A percentile compares a stretch with the other conserved stretches of the same genome.
These are phyloP conservation scores for Xenops minutus DNA, from an alignment of 2,797 vertebrate species.

Conservation along the genomic window DNA sequence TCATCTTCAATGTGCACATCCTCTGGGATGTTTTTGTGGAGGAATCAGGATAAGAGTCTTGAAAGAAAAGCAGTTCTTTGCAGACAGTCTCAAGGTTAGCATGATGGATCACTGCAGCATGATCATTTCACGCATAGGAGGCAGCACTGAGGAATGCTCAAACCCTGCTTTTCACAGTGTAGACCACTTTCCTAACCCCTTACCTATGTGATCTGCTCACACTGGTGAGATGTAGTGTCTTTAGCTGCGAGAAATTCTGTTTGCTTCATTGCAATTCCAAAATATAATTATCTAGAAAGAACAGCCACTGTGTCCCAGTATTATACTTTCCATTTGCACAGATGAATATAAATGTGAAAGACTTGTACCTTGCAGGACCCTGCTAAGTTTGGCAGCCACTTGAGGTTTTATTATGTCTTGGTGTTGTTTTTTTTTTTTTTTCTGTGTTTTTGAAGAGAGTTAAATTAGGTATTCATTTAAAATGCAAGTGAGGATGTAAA, in stretches of 20 bases:
- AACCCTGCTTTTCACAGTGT: background rate
- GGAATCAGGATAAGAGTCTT: background rate
- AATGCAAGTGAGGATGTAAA: background rate
- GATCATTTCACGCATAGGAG: background rate
- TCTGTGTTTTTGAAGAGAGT: background rate
- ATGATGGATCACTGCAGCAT: background rate
- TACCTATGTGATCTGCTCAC: background rate
- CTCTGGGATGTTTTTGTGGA: background rate
- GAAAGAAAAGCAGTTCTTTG: background rate
- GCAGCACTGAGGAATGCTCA: background rate
- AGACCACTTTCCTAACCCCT: background rate
- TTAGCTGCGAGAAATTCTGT: background rate
- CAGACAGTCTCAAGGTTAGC: background rate
- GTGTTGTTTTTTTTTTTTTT: background rate
- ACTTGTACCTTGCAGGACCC: background rate
- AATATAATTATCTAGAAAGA: slow-evolving; percentile 31
- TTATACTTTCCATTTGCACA: slow-evolving; percentile 3
- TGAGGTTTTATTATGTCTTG: background rate
- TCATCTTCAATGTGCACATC: background rate
- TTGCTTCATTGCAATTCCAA: slow-evolving; percentile 14
- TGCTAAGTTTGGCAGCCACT: slow-evolving; percentile 7
- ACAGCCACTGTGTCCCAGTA: background rate
- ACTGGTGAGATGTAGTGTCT: background rate
- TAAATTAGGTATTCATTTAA: slow-evolving; percentile 14
- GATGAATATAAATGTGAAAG: slow-evolving; percentile 23